Base-by-base conservation (phyloP, 2,797 vertebrate species). In the Diceros bicornis region DNA sequence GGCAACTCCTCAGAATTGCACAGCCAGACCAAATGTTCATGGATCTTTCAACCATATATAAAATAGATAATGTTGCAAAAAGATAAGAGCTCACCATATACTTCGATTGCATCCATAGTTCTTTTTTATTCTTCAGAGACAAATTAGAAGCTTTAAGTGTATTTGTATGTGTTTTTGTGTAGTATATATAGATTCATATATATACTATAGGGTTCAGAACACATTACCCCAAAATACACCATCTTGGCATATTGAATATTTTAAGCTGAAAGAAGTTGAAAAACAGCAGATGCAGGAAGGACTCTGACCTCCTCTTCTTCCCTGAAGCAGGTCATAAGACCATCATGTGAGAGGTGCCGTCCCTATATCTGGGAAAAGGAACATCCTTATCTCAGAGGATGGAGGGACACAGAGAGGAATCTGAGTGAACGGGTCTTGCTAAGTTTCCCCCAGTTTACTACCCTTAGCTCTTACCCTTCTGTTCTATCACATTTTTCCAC, bases 91-190 rank as follows among this genome's bases (percentile, higher is more conserved):
- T 83, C n/a, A 64, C 72, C 17, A 41, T 55, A 41, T 89, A 75
- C 8, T 84, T 83, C 50, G 23, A 68, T 47, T 88, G 5, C 2
- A 72, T 37, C 0, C 27, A 61, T 77, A 89, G 6, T 57, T 77
- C 3, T 91, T 72, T 62, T 66, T 97, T 97, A 92, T 44, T 59
- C 17, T 6, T n/a, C 66, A 86, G 71, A 74, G 23, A 11, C 57
- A 97, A 96, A 87, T 74, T 94, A 88, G 75, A 25, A 91, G 83
- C 34, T 16, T 96, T 97, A 90, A 82, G 41, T n/a, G 79, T 85
- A 59, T 6, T 2, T 47, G 6, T 32, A 47, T 72, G 16, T 32
- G 16, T 91, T 59, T 85, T 16, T 85, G 25, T 79, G 25, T 59
- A 27, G 69, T 89, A 32, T 71, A 23, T 78, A 59, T 14, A 64